These are phyloP conservation scores for Mylabris sibirica DNA, from an alignment of 2,888 invertebrate species.

Conservation along the genomic window DNA sequence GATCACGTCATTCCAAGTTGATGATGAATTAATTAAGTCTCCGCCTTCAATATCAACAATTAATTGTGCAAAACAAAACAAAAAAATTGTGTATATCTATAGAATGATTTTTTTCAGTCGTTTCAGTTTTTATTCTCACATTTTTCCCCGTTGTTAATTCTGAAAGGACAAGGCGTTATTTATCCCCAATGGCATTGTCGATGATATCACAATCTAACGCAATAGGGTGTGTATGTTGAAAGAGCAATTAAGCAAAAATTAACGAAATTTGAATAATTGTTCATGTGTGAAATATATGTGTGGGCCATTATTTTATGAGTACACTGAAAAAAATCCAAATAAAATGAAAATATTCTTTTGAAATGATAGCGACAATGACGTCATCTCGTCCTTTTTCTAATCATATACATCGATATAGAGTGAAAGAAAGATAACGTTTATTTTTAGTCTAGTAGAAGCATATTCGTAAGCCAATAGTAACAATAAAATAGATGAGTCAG, in stretches of 20 bases:
- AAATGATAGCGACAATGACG: not conserved
- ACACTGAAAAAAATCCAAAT: not conserved
- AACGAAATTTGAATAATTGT: constrained; percentile 11
- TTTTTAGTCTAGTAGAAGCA: not conserved
- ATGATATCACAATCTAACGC: not conserved
- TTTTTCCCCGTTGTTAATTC: not conserved
- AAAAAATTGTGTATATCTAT: not conserved
- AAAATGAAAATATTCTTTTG: not conserved
- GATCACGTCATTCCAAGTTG: constrained; percentile 3
- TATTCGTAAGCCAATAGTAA: constrained; percentile 11
- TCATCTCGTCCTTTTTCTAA: not conserved
- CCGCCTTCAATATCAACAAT: not conserved
- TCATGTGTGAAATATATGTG: not conserved
- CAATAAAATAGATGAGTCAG: constrained; percentile 33
- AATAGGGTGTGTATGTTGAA: not conserved
- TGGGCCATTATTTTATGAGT: not conserved
- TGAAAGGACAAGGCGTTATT: not conserved
- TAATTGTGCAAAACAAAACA: not conserved
- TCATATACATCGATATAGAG: not conserved
- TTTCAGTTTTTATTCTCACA: not conserved
- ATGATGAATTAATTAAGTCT: constrained; percentile 5
- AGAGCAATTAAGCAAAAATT: not conserved
- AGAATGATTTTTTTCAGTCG: not conserved
- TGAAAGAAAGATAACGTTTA: not conserved
- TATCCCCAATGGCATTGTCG: not conserved